Base-by-base conservation (phyloP, 1,140 invertebrate species). In the Streblospio benedicti region DNA sequence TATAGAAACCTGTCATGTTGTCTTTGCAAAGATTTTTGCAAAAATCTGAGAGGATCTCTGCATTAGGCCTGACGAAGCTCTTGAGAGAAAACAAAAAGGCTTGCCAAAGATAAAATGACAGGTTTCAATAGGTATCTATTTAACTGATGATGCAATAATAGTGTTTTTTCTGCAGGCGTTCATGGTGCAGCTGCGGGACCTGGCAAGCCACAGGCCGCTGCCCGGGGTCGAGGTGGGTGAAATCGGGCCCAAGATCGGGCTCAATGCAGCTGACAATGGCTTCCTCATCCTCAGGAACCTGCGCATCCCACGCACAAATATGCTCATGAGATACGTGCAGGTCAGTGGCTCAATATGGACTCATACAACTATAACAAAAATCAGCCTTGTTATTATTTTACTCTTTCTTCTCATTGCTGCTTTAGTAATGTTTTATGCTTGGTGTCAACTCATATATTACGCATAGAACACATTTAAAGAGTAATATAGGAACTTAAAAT, bases 271-370 rank as follows among this genome's bases (percentile, higher is more conserved):
- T 5, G 94, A 97, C 71, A 96, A 97, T 80, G 92, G 92, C 0
- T 95, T 87, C 75, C 79, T 95, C 0, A 87, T 87, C 6, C 87
- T 94, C 52, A 82, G 91, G 20, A 83, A 91, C 66, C 85, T 91
- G 5, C 81, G 90, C 65, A 91, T 96, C 76, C 92, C 93, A 0
- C 78, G 90, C 31, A 83, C 85, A 23, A 80, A 92, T 62, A 91
- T 97, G 90, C 73, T 96, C 0, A 95, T 95, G 92, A 93, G 90
- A 80, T 90, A 94, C 79, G 85, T 87, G 47, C 83, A 94, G 82
- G 90, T 80, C 16, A 43, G 18, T 41, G 35, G 9, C n/a, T 41
- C 35, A 41, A 9, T n/a, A 12, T 41, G 9, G n/a, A 12, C n/a
- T 41, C n/a, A 41, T n/a, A 41, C n/a, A 18, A 41, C 9, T 41